Base-by-base conservation (phyloP, 2,113 vertebrate genomes). In the Planiliza haematocheilus region DNA sequence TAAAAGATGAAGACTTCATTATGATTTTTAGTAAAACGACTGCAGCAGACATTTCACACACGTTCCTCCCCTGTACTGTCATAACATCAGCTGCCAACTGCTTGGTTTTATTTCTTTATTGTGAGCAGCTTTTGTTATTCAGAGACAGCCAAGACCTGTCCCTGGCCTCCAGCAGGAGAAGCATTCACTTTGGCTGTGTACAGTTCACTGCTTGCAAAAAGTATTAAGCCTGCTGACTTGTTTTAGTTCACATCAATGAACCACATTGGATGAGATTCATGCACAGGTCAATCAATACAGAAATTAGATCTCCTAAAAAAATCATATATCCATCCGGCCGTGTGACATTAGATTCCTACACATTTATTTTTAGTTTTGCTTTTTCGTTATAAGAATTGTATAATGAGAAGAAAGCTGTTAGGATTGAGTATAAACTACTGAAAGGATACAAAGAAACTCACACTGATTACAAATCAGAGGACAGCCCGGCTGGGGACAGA, bases 231-330 rank as follows among this genome's bases (percentile, higher is more conserved):
- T 9, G 7, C 42, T 34, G 4, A 57, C 18, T 37, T 42, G 43
- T 7, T 11, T 16, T 45, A 30, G 24, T 30, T 61, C 7, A 61
- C 53, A 64, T 36, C 52, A 82, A 30, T 18, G 10, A 85, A 50
- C 43, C 46, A 74, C 62, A 80, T 78, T 46, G 48, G 13, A 46
- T 66, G 43, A 43, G 3, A 16, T 42, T 42, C 7, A 16, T 14
- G 42, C 42, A 43, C 13, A n/a, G n/a, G n/a, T n/a, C n/a, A n/a
- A n/a, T 45, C 43, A n/a, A n/a, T n/a, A 7, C 14, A 45, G 43
- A 45, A 45, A 45, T 8, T 14, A 45, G 14, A 45, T 16, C 42
- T 45, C 43, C 43, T 1, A 14, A n/a, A n/a, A 14, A 30, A 30
- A 30, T 30, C 24, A 30, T 14, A n/a, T n/a, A 16, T 45, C 7